phyloP scores from a whole-genome alignment of 2,888 invertebrate species.

The Synergus umbraculus region DNA sequence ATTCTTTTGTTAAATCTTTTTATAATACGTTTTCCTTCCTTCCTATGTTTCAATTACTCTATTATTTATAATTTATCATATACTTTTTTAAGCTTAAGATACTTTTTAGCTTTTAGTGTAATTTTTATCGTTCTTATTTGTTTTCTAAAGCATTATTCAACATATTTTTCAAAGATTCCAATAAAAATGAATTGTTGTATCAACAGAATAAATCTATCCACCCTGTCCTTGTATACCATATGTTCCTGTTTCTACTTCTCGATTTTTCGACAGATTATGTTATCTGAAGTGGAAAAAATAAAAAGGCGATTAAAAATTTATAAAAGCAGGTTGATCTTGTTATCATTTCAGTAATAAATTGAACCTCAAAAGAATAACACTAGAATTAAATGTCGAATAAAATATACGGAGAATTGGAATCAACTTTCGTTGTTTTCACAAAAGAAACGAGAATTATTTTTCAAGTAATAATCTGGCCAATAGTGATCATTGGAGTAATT shows the following conservation, averaged over 20 bases:
- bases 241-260: background rate
- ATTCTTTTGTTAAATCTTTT: conserved; percentile 1
- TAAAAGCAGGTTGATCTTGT: conserved; percentile 34
- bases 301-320: conserved; percentile 42
- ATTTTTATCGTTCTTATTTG: background rate
- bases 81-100: background rate
- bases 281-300: conserved; percentile 37
- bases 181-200: background rate
- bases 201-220: conserved; percentile 2
- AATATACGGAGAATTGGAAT: conserved; percentile 33
- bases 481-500: conserved; percentile 58
- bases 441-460: conserved; percentile 53
- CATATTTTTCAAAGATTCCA: background rate
- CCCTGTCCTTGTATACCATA: background rate
- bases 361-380: background rate
- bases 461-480: conserved; percentile 62
- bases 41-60: background rate
- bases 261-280: background rate
- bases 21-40: background rate
- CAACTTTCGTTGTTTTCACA: conserved; percentile 45
- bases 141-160: background rate
- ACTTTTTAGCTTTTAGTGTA: background rate
- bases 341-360: background rate
- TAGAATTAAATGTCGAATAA: conserved; percentile 32
- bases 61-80: background rate